These are phyloP conservation scores for Pheosia gnoma DNA, from an alignment of 2,888 invertebrate species.

Conservation along the genomic window DNA sequence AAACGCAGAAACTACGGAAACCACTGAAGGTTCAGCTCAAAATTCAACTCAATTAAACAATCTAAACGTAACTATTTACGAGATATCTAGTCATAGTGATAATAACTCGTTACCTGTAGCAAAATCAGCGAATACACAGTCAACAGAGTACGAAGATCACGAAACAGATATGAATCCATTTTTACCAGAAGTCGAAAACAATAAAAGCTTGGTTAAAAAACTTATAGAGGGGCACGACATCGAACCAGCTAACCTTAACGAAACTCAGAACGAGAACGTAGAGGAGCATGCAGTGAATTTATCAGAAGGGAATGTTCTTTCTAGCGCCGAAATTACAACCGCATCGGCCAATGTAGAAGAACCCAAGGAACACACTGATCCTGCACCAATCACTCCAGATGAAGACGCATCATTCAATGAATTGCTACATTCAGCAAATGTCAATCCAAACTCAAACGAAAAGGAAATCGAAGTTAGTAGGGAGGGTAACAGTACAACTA, in stretches of 20 bases:
- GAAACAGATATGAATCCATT: constrained; percentile 87
- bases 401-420: constrained; percentile 46
- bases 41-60: constrained; percentile 61
- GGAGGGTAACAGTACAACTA: constrained; percentile 16
- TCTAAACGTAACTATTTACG: constrained; percentile 75
- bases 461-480: constrained; percentile 30
- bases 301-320: constrained; percentile 29
- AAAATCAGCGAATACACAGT: constrained; percentile 55
- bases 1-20: constrained; percentile 18
- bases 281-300: constrained; percentile 56
- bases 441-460: constrained; percentile 30
- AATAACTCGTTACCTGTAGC: constrained; percentile 51
- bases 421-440: constrained; percentile 23
- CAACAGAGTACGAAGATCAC: constrained; percentile 70
- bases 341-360: constrained; percentile 23
- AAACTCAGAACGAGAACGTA: constrained; percentile 71
- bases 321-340: constrained; percentile 20
- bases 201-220: constrained; percentile 84
- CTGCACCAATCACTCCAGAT: constrained; percentile 32
- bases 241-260: constrained; percentile 68
- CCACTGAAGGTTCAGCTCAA: constrained; percentile 30
- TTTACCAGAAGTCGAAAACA: constrained; percentile 86
- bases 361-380: constrained; percentile 24
- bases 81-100: constrained; percentile 63
- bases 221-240: constrained; percentile 83